These are phyloP conservation scores for Epinotia nisella DNA, from an alignment of 2,888 invertebrate species.

Conservation along the genomic window DNA sequence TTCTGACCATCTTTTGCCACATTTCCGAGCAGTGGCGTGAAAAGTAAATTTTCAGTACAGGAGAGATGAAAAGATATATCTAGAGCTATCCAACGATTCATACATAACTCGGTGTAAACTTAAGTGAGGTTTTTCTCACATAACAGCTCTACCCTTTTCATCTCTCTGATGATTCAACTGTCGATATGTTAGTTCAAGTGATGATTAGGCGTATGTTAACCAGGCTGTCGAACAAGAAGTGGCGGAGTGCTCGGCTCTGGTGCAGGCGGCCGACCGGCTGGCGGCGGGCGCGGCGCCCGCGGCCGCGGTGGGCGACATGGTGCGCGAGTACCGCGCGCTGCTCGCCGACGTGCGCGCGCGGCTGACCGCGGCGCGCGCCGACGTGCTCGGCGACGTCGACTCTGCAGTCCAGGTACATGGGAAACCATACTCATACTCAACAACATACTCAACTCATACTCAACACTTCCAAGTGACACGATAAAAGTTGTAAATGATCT, in stretches of 20 bases:
- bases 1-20: too few relatives aligned
- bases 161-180: too few relatives aligned
- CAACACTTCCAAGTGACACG: too few relatives aligned
- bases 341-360: conserved; percentile 69
- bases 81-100: too few relatives aligned
- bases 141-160: too few relatives aligned
- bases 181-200: background rate
- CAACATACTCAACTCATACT: too few relatives aligned
- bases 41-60: too few relatives aligned
- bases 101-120: too few relatives aligned
- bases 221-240: conserved; percentile 74
- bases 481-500: background rate
- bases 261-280: conserved; percentile 71
- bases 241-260: conserved; percentile 68
- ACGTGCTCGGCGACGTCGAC: conserved; percentile 72
- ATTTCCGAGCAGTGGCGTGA: too few relatives aligned
- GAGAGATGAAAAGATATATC: too few relatives aligned
- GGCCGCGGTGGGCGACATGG: conserved; percentile 69
- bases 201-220: background rate
- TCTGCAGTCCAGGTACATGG: conserved; percentile 72
- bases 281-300: conserved; percentile 58
- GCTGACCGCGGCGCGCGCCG: conserved; percentile 68
- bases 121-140: too few relatives aligned
- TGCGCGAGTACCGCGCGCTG: conserved; percentile 73
- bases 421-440: background rate